phyloP scores from a whole-genome alignment of 1,140 invertebrate species.

The Euwallacea fornicatus region DNA sequence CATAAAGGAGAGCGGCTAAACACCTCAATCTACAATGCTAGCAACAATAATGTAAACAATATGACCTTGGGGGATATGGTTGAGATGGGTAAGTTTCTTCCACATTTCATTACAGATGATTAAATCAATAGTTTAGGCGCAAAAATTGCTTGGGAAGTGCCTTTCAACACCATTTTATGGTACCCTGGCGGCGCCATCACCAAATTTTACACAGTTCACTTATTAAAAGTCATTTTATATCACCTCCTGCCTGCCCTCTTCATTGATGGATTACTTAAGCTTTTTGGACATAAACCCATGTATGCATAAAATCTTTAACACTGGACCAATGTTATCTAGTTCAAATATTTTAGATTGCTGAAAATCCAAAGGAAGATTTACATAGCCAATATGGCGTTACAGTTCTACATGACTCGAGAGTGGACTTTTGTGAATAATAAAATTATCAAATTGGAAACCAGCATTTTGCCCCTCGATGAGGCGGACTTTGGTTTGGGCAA shows the following conservation, averaged over 20 bases:
- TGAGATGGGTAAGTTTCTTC: conserved; percentile 55
- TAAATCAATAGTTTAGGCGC: conserved; percentile 35
- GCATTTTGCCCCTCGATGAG: conserved; percentile 64
- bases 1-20: conserved; percentile 33
- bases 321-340: too few species aligned
- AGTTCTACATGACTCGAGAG: conserved; percentile 77
- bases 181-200: conserved; percentile 60
- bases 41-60: conserved; percentile 65
- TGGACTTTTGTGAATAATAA: conserved; percentile 83
- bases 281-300: conserved; percentile 72
- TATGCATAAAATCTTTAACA: conserved; percentile 55
- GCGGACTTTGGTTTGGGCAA: conserved; percentile 65
- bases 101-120: neutral
- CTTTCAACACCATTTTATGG: conserved; percentile 72
- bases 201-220: conserved; percentile 56
- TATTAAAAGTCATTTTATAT: conserved; percentile 61
- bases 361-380: conserved; percentile 79
- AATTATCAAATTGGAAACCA: conserved; percentile 62
- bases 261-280: conserved; percentile 63
- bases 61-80: conserved; percentile 67
- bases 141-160: conserved; percentile 57
- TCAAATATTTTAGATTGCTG: conserved; percentile 63
- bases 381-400: conserved; percentile 71
- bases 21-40: conserved; percentile 68
- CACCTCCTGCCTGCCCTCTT: conserved; percentile 72